Base-by-base conservation (phyloP, 2,888 invertebrate species). In the Altica lythri region DNA sequence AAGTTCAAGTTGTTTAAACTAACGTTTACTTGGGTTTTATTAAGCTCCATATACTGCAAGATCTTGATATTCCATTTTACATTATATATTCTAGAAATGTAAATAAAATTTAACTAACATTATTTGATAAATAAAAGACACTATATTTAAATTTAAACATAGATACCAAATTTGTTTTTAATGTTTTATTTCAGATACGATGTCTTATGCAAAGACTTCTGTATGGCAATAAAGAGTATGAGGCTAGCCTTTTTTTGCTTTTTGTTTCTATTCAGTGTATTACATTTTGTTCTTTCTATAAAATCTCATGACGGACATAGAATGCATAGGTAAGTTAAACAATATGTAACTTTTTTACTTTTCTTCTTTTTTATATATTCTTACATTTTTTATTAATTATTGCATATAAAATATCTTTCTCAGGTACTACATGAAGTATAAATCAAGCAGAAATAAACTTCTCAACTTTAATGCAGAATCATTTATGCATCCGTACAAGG, bases 341-440 rank as follows among this genome's bases (percentile, higher is more conserved):
- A 22, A 25, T 22, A 25, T 40, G 19, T 18, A 4, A 3, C 17
- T n/a, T 35, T 6, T 17, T 3, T 19, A 38, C 4, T 25, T 18
- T 40, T 19, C 12, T 40, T 40, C 40, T 22, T 25, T 13, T 12
- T 22, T 34, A 10, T 10, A 8, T 34, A 34, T 14, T 22, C 8
- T 5, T 5, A 8, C 22, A 5, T 8, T 22, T 5, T 22, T 5
- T 5, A 22, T 22, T 22, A 22, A 22, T 22, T 22, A 22, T 22
- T 22, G 8, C 8, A n/a, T n/a, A n/a, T n/a, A n/a, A n/a, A n/a
- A 9, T 30, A 22, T 38, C 34, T 40, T 16, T 14, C 55, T 38
- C 14, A 53, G 53, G 29, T 54, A 49, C 25, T 57, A 64, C 18
- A 49, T 47, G 19, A 61, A 56, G 46, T 59, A 59, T 34, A 56